Base-by-base conservation (phyloP, 1,140 invertebrate genomes). In the Orussus abietinus region DNA sequence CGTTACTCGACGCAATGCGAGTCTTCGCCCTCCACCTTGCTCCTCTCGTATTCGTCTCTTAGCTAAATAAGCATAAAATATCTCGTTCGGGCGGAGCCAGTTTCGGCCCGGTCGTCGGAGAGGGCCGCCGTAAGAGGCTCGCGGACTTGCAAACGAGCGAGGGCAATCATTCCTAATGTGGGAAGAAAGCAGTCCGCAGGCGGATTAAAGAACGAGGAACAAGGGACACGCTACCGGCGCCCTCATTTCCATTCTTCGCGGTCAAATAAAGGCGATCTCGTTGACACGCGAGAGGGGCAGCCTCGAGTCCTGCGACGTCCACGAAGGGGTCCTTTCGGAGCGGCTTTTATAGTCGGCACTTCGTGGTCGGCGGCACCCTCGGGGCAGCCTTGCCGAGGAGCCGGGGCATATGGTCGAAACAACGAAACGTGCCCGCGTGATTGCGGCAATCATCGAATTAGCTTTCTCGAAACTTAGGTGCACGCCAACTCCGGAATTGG, bases 391-490 rank as follows among this genome's bases (percentile, higher is more conserved):
- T 11, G 18, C 18, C 12, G 34, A 19, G 34, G 21, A 25, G 39
- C 21, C 14, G 35, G 44, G 40, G 51, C 57, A 57, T 57, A 62
- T 63, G 53, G 57, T 45, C 46, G 48, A 43, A 63, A 62, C 60
- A 61, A 50, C 53, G 57, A 66, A 64, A 64, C 38, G 43, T 45
- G 39, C 49, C 45, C 47, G 39, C 33, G 38, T 54, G 62, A 60
- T 67, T 61, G 54, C 54, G 47, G 51, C 51, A 67, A 66, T 67
- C 66, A 67, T 66, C 56, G 59, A 66, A 63, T 66, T 62, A 60
- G 46, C 53, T 45, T 53, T 52, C 53, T 36, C 34, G 12, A 5
- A 19, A 18, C 12, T 36, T 36, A 36, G 34, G 34, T 19, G 18
- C 10, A 9, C 6, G 11, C 11, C 18, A n/a, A n/a, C n/a, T n/a